Base-by-base conservation (phyloP, 2,113 vertebrate species). In the Excalfactoria chinensis region DNA sequence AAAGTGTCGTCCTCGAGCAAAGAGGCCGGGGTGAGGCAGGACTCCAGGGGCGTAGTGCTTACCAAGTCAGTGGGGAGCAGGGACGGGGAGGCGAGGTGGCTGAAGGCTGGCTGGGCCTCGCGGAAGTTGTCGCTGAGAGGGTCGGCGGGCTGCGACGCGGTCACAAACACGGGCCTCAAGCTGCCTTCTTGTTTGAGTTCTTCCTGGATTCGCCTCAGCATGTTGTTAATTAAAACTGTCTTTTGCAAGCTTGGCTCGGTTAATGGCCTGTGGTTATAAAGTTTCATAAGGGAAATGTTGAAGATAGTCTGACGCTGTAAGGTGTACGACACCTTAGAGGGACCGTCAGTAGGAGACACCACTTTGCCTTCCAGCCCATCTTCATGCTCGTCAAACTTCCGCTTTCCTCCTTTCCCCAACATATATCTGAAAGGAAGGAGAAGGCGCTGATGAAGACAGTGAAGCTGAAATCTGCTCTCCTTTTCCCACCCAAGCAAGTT, bases 261-360 rank as follows among this genome's bases (percentile, higher is more conserved):
- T 69, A 99, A 98, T 22, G 99, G 98, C 95, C 99, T 98, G 96
- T 99, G 99, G 98, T 98, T 99, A 92, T 99, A 99, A 92, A 99
- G 98, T 97, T 99, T 99, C 99, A 99, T 99, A 97, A 99, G 98
- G 95, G 99, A 99, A 98, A 99, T 99, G 98, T 99, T 99, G 98
- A 99, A 99, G 98, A 99, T 99, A 98, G 99, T 99, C 98, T 99
- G 99, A 84, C 99, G 98, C 98, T 99, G 99, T 97, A 99, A 98
- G 86, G 99, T 99, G 98, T 99, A 99, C 17, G 99, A 99, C 97
- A 99, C 99, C 98, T 99, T 99, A 91, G 99, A 99, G 69, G 98
- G 98, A 95, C 98, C 98, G 11, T 99, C 98, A 69, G 98, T 95
- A 91, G 97, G 96, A 94, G 98, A 98, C 72, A 98, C 94, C 97